These are phyloP conservation scores for Sitodiplosis mosellana DNA, from an alignment of 1,140 invertebrate species.

Conservation along the genomic window DNA sequence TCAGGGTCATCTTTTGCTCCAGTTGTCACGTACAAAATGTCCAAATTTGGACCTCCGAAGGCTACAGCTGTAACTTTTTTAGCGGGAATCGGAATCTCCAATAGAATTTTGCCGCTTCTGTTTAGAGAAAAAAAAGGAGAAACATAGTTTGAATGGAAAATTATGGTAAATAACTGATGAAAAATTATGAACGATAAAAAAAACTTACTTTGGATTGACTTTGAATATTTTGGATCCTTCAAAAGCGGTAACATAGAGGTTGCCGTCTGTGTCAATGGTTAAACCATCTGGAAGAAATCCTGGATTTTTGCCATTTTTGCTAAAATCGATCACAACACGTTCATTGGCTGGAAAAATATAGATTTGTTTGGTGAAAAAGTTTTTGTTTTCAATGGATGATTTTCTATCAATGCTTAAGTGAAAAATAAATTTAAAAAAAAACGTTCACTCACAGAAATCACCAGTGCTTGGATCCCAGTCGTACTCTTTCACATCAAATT, in stretches of 20 bases:
- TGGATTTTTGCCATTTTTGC: conserved; percentile 28
- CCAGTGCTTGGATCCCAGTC: conserved; percentile 53
- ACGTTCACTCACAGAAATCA: conserved; percentile 37
- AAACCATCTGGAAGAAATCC: conserved; percentile 44
- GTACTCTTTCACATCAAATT: conserved; percentile 43
- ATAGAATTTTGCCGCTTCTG: conserved; percentile 18
- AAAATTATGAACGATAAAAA: conserved; percentile 1
- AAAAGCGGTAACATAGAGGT: conserved; percentile 51
- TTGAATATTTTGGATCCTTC: conserved; percentile 29
- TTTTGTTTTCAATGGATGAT: too few relatives aligned
- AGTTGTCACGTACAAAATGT: conserved; percentile 59
- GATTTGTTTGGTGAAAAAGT: not conserved
- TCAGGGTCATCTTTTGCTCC: conserved; percentile 32
- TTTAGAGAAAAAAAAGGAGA: not conserved
- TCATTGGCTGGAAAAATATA: conserved; percentile 28
- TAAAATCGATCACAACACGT: conserved; percentile 30
- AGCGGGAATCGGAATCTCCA: conserved; percentile 38
- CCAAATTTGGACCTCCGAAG: conserved; percentile 58
- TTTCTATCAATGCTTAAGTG: too few relatives aligned
- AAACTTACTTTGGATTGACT: conserved; percentile 17
- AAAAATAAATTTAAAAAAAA: conserved; percentile 1
- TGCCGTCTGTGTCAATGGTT: conserved; percentile 53
- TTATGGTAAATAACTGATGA: not conserved
- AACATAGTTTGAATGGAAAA: too few relatives aligned
- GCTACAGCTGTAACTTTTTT: conserved; percentile 56